These are phyloP conservation scores for Leptinotarsa juncta DNA, from an alignment of 2,888 invertebrate genomes.

Conservation along the genomic window DNA sequence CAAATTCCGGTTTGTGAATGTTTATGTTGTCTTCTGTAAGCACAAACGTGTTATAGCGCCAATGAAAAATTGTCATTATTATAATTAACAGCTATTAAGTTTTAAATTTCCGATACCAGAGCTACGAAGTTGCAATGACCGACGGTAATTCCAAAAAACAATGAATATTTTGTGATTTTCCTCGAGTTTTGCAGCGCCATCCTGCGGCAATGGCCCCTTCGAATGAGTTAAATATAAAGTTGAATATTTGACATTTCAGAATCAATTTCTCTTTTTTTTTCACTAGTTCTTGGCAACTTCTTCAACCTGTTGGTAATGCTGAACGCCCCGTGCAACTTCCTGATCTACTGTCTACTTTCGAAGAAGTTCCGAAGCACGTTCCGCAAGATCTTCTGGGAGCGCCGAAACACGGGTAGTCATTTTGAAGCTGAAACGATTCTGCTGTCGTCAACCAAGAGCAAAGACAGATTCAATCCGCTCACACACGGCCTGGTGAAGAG, in stretches of 20 bases:
- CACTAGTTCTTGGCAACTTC: constrained; percentile 74
- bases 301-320: constrained; percentile 78
- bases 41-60: no score
- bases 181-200: no score
- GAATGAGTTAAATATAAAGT: no score
- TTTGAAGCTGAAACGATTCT: constrained; percentile 54
- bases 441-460: constrained; percentile 52
- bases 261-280: neutral
- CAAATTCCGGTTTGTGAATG: no score
- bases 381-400: constrained; percentile 59
- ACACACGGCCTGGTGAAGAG: constrained; percentile 56
- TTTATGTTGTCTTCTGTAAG: no score
- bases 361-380: constrained; percentile 77
- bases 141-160: no score
- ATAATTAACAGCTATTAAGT: no score
- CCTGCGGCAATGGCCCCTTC: no score
- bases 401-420: constrained; percentile 50
- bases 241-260: neutral
- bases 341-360: constrained; percentile 81
- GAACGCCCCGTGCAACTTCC: constrained; percentile 82
- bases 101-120: no score
- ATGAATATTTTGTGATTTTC: no score
- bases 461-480: constrained; percentile 53
- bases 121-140: no score
- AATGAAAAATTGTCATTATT: no score